Evolutionary conservation across 2,113 vertebrate species (phyloP).

Genomic region (Rhabdomys dilectus): DNA sequence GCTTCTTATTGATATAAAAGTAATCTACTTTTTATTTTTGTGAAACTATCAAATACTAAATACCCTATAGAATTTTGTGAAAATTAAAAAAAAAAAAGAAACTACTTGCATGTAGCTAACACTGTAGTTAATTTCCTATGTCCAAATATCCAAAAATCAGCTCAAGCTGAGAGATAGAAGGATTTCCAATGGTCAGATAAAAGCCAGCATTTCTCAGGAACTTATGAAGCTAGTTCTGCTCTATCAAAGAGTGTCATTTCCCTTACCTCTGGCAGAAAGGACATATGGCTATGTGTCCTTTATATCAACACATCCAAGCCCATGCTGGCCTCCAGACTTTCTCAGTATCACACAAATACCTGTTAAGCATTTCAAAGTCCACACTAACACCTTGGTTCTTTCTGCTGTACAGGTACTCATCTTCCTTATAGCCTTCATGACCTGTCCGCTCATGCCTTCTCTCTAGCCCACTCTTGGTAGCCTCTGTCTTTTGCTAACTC

Average conservation of each 20-base stretch:
- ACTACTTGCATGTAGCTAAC: background rate
- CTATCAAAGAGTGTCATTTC: background rate
- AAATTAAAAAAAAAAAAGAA: background rate
- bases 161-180: background rate
- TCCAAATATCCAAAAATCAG: background rate
- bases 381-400: background rate
- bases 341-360: background rate
- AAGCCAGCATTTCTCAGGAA: background rate
- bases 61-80: background rate
- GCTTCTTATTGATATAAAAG: no score
- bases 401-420: background rate
- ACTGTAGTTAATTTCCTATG: background rate
- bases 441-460: background rate
- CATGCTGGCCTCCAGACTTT: background rate
- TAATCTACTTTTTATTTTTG: background rate
- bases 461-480: background rate
- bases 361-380: background rate
- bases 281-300: background rate
- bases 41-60: slow-evolving; percentile 15
- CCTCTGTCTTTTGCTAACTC: background rate
- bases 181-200: background rate
- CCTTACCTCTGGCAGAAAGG: background rate
- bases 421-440: background rate
- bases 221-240: background rate
- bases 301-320: background rate